These are phyloP conservation scores for Archips crataeganus DNA, from an alignment of 2,888 invertebrate species.

Conservation along the genomic window DNA sequence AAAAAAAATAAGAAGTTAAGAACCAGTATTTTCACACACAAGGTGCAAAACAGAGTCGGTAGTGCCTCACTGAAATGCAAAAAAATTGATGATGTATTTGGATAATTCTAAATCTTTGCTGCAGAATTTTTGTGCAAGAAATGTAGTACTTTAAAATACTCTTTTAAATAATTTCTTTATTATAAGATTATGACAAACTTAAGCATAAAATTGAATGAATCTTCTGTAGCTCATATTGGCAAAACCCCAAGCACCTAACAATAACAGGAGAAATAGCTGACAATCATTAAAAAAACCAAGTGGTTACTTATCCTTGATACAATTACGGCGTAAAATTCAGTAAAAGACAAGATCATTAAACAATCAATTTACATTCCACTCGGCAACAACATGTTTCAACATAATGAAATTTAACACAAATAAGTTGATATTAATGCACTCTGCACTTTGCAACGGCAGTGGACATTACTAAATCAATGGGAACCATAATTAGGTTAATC, in stretches of 20 bases:
- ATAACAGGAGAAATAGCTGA: background rate
- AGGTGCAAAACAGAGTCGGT: too few relatives aligned
- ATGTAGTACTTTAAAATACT: too few relatives aligned
- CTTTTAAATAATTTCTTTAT: too few relatives aligned
- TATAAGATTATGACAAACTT: too few relatives aligned
- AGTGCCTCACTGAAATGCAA: too few relatives aligned
- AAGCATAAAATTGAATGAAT: background rate
- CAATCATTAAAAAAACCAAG: slow-evolving; percentile 2
- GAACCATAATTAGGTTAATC: slow-evolving; percentile 51
- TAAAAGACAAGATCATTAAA: slow-evolving; percentile 22
- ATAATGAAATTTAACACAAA: slow-evolving; percentile 29
- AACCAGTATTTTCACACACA: too few relatives aligned
- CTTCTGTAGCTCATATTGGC: background rate
- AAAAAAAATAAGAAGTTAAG: too few relatives aligned
- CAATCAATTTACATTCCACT: slow-evolving; percentile 14
- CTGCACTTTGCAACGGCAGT: slow-evolving; percentile 44
- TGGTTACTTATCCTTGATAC: slow-evolving; percentile 20
- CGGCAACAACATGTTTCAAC: slow-evolving; percentile 19
- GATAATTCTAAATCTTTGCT: too few relatives aligned
- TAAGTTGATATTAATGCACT: slow-evolving; percentile 29
- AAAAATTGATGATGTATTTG: too few relatives aligned
- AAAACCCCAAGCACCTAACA: background rate
- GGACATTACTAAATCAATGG: slow-evolving; percentile 51
- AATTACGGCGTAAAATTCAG: slow-evolving; percentile 10
- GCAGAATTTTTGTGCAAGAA: background rate